These are phyloP conservation scores for Aurelia aurita DNA, from an alignment of 30 jellyfish, hydroid and myxozoan genomes.

Conservation along the genomic window DNA sequence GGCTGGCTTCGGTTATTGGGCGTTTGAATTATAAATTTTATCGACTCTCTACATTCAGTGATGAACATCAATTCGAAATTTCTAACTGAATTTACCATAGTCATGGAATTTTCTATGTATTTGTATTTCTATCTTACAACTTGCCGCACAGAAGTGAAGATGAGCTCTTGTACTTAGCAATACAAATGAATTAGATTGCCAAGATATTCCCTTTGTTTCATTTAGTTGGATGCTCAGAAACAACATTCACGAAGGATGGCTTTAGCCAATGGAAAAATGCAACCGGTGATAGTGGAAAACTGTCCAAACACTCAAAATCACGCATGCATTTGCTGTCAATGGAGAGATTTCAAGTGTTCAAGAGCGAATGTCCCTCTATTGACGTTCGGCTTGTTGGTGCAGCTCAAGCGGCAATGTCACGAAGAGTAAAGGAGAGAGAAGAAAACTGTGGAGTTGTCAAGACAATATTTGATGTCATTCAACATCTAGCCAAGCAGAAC, in stretches of 20 bases:
- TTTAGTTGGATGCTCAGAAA: slow-evolving; percentile 54
- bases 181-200: too few species aligned
- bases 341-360: slow-evolving; percentile 48
- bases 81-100: too few species aligned
- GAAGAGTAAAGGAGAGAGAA: slow-evolving; percentile 46
- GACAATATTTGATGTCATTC: slow-evolving; percentile 47
- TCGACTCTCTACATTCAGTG: too few species aligned
- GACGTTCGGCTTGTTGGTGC: slow-evolving; percentile 58
- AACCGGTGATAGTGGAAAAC: slow-evolving; percentile 31
- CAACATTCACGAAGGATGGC: slow-evolving; percentile 40
- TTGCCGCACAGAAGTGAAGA: too few species aligned
- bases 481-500: slow-evolving; percentile 65
- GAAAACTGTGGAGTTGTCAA: slow-evolving; percentile 38
- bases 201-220: too few species aligned
- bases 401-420: slow-evolving; percentile 35
- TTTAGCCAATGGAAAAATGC: slow-evolving; percentile 46
- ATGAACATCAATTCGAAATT: too few species aligned
- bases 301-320: slow-evolving; percentile 31
- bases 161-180: too few species aligned
- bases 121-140: too few species aligned
- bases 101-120: too few species aligned
- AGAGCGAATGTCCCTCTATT: slow-evolving; percentile 32
- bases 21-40: too few species aligned
- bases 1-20: too few species aligned
- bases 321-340: slow-evolving; percentile 58